These are phyloP conservation scores for Drosophila teissieri DNA, from an alignment of 1,140 invertebrate species.

Conservation along the genomic window DNA sequence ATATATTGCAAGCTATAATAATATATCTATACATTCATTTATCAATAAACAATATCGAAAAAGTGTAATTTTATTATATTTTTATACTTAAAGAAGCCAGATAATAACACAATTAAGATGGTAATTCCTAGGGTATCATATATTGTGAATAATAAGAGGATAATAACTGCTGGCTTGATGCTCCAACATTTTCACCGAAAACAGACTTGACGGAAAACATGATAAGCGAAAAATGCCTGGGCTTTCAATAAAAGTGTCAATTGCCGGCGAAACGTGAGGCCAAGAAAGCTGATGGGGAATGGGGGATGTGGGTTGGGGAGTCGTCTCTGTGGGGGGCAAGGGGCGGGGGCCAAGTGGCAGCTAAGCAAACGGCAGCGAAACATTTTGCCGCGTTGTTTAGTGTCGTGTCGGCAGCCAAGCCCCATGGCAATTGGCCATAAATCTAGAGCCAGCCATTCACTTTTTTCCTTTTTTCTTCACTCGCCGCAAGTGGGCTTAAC, in stretches of 20 bases:
- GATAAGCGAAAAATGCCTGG: slow-evolving; percentile 39
- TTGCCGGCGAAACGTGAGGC: slow-evolving; percentile 32
- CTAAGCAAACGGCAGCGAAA: slow-evolving; percentile 55
- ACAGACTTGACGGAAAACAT: slow-evolving; percentile 36
- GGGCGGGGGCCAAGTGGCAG: slow-evolving; percentile 26
- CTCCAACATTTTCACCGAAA: slow-evolving; percentile 15
- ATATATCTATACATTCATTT: no score
- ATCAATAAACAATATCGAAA: no score
- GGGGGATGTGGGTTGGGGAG: no score
- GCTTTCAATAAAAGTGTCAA: slow-evolving; percentile 61
- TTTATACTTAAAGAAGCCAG: no score
- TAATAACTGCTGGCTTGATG: slow-evolving; percentile 5
- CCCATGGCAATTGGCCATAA: slow-evolving; percentile 76
- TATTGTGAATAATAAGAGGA: neutral
- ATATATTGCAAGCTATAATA: neutral
- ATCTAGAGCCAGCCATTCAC: slow-evolving; percentile 72
- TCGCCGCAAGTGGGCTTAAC: neutral
- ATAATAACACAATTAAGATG: neutral
- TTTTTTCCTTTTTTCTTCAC: slow-evolving; percentile 58
- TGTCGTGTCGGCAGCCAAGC: slow-evolving; percentile 80
- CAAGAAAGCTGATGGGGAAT: neutral
- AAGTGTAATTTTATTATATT: no score
- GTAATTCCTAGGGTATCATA: no score
- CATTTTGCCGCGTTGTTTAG: slow-evolving; percentile 64
- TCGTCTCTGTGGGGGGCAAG: neutral